These are phyloP conservation scores for Struthidea cinerea DNA, from an alignment of 2,113 vertebrate species.

Conservation along the genomic window DNA sequence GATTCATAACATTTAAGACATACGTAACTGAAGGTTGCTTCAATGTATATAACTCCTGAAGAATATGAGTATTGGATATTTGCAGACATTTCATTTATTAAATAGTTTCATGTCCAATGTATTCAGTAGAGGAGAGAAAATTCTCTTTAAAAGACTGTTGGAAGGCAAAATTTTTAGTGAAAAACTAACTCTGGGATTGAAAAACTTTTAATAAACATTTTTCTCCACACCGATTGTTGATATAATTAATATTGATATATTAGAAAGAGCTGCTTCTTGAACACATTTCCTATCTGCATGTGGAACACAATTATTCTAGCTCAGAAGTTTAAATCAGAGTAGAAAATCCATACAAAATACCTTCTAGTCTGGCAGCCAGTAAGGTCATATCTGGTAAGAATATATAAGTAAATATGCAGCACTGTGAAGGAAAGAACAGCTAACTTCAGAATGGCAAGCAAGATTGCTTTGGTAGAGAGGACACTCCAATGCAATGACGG, in stretches of 20 bases:
- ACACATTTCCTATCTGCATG: background rate
- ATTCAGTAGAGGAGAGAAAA: background rate
- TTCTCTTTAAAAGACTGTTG: background rate
- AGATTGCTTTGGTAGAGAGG: background rate
- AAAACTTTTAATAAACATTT: background rate
- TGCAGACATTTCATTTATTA: background rate
- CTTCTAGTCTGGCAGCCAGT: background rate
- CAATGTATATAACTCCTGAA: background rate
- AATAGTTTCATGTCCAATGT: background rate
- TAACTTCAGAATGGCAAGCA: background rate
- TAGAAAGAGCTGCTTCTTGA: background rate
- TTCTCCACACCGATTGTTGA: background rate
- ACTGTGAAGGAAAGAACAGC: background rate
- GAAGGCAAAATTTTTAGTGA: background rate
- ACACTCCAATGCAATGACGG: background rate
- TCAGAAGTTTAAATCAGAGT: background rate
- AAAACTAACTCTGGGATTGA: background rate
- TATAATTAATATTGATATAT: background rate
- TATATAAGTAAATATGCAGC: background rate
- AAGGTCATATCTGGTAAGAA: background rate
- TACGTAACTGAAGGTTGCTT: background rate
- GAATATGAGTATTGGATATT: background rate
- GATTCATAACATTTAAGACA: background rate
- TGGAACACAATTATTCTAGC: background rate
- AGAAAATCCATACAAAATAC: background rate